Evolutionary conservation across 2,888 invertebrate genomes (phyloP), one percentile per base, ranked within the genome.

Genomic region (Amiota minor): DNA sequence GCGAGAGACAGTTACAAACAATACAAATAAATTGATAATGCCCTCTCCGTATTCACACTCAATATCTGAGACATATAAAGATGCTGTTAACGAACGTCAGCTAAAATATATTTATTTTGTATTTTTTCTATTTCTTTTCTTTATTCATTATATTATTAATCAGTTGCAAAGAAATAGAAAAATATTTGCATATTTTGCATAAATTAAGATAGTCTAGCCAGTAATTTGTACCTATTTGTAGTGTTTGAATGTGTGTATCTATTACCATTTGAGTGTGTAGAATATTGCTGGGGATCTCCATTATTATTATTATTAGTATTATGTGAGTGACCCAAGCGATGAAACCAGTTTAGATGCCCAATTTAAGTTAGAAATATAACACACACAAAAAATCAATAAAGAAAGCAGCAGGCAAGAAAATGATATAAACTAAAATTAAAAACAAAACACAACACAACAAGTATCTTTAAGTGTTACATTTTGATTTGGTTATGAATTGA

Each of bases 141-240:
- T 56, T 16, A 18, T 59, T 59, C 20, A 76, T 76, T 76, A 76
- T n/a, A 76, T 76, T 76, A 76, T 74, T 76, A 71, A 76, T 62
- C 74, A 72, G 70, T 53, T 68, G 50, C 0, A 6, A 35, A 35
- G 6, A 6, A 35, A 35, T 1, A 6, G 6, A 71, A 56, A 6
- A 59, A 68, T 67, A 77, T 77, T 75, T 80, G 75, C 72, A 76
- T 79, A 75, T 74, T 35, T 35, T 78, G 77, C 73, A 72, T 72
- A 77, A 80, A 84, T 86, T 81, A 83, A 78, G 83, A 82, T 80
- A 80, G 83, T 80, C 35, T 35, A n/a, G n/a, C n/a, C 74, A 79
- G 74, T 77, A 79, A 82, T 79, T 77, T 79, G 76, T 83, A 74
- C n/a, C 18, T 53, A 14, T 53, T 12, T 68, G 12, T 64, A n/a